phyloP scores from a whole-genome alignment of 2,888 invertebrate species.

The Crioceris asparagi region DNA sequence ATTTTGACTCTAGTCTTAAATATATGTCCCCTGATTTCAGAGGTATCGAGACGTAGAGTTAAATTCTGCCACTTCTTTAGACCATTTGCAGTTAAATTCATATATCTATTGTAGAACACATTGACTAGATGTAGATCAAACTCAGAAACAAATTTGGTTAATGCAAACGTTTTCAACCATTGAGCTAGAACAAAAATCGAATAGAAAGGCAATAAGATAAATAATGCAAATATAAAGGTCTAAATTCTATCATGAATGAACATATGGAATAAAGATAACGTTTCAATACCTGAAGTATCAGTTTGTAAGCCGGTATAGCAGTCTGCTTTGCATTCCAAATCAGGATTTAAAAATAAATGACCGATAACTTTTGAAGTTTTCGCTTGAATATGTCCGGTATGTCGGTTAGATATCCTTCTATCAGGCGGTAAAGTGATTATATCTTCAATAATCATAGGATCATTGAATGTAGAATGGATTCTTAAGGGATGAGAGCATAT shows the following conservation, averaged over 20 bases:
- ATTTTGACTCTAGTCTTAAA: slow-evolving; percentile 56
- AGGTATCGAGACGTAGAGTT: slow-evolving; percentile 66
- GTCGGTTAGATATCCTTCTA: slow-evolving; percentile 46
- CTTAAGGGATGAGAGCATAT: slow-evolving; percentile 65
- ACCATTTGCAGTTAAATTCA: slow-evolving; percentile 41
- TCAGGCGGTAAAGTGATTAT: slow-evolving; percentile 54
- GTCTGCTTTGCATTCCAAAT: slow-evolving; percentile 55
- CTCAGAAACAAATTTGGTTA: slow-evolving; percentile 57
- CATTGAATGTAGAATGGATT: slow-evolving; percentile 70
- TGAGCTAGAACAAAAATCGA: slow-evolving; percentile 42
- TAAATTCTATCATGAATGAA: too few species aligned
- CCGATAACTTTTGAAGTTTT: slow-evolving; percentile 45
- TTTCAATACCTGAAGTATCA: slow-evolving; percentile 55
- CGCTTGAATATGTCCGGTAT: slow-evolving; percentile 41
- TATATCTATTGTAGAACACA: slow-evolving; percentile 49
- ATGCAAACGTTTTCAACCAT: slow-evolving; percentile 53
- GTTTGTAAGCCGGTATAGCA: slow-evolving; percentile 70
- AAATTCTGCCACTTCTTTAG: slow-evolving; percentile 51
- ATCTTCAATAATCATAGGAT: slow-evolving; percentile 64
- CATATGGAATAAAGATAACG: too few species aligned
- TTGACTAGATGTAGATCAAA: slow-evolving; percentile 57
- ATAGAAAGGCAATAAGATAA: neutral
- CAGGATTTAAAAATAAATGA: slow-evolving; percentile 61
- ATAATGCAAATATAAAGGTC: too few species aligned
- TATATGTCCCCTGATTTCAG: slow-evolving; percentile 53